These are phyloP conservation scores for Rhabdomys pumilio DNA, from an alignment of 2,797 vertebrate genomes.

Conservation along the genomic window DNA sequence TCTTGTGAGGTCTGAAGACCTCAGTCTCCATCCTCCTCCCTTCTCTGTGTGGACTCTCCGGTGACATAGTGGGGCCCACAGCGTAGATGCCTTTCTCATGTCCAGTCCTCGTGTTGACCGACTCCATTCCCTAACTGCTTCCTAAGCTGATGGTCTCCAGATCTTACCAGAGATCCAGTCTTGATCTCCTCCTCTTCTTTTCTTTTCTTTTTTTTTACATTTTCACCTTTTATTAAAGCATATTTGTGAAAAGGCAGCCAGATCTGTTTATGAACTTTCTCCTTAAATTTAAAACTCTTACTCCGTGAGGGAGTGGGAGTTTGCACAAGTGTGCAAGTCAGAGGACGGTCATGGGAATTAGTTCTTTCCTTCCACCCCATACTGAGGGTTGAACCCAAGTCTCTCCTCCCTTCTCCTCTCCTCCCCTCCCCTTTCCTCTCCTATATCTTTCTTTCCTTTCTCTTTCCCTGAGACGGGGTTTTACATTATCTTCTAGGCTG, in stretches of 20 bases:
- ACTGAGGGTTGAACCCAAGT: not conserved
- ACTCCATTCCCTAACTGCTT: not conserved
- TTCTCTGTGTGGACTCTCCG: too few species aligned
- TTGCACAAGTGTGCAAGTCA: too few species aligned
- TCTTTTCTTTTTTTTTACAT: not conserved
- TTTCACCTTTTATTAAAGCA: not conserved
- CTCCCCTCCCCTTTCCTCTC: not conserved
- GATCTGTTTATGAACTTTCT: not conserved
- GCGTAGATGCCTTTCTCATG: not conserved
- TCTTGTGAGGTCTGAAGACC: not conserved
- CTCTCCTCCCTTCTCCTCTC: not conserved
- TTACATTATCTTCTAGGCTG: not conserved
- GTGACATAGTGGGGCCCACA: not conserved
- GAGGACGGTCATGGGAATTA: not conserved
- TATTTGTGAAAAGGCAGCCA: not conserved
- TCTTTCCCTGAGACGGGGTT: not conserved
- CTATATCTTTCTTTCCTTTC: rapidly evolving
- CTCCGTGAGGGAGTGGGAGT: not conserved
- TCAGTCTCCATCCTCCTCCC: not conserved
- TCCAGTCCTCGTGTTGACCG: too few species aligned
- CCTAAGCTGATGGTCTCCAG: too few species aligned
- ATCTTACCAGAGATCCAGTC: not conserved
- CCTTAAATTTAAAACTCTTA: not conserved
- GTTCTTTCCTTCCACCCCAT: not conserved
- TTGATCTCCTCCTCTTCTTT: not conserved